Conservation (phyloP, 2,113 vertebrate species). For the Dipodomys merriami region DNA sequence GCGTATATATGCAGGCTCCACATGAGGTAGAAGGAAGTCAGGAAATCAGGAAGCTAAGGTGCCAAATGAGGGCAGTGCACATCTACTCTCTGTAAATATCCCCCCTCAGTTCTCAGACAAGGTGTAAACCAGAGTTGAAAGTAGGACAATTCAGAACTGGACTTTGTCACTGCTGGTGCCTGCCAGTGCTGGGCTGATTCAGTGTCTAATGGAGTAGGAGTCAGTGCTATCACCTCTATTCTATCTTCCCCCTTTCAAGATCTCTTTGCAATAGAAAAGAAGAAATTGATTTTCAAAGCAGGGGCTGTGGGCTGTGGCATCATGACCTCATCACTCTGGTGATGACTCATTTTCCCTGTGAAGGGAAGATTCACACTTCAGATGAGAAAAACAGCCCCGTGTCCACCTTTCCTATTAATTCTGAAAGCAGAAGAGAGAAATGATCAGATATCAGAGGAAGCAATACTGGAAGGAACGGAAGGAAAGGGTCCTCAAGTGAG, state of each 20-base stretch:
- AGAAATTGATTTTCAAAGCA: constrained; percentile 46
- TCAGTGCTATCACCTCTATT: neutral
- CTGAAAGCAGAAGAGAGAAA: constrained; percentile 51
- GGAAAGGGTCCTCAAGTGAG: neutral
- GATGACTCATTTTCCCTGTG: constrained; percentile 57
- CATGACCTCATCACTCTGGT: constrained; percentile 34
- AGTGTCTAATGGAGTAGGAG: neutral
- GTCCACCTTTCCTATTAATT: constrained; percentile 45
- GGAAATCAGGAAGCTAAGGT: neutral
- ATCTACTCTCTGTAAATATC: neutral
- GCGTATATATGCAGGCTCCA: neutral
- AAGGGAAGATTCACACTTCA: constrained; percentile 67
- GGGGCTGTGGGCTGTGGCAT: neutral
- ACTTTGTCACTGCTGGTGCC: neutral
- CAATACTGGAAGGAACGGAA: neutral
- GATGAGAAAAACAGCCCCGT: constrained; percentile 13
- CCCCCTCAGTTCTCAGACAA: neutral
- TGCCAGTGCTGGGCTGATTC: neutral
- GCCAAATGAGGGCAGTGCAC: neutral
- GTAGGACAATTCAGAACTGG: neutral
- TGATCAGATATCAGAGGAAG: neutral
- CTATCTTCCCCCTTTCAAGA: neutral
- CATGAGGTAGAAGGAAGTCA: neutral
- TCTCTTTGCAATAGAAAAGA: neutral
- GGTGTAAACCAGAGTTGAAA: neutral